A percentile compares a stretch with the other conserved stretches of the same genome.
Evolutionary conservation across 1,140 invertebrate species (phyloP).

Genomic region (Ptiloglossa arizonensis): DNA sequence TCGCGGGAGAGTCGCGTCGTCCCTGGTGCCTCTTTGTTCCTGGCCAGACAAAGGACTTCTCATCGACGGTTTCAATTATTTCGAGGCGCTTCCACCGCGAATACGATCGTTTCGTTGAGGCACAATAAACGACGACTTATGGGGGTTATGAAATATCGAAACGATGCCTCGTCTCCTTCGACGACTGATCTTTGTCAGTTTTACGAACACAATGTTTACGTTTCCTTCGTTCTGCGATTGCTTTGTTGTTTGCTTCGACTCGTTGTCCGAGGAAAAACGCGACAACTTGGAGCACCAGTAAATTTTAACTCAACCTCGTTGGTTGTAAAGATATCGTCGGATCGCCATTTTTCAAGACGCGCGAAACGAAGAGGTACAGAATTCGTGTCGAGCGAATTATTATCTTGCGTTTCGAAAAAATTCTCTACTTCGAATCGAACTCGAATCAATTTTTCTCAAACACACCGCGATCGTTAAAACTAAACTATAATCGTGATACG

Average conservation of each 20-base stretch:
- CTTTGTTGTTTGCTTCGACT: not conserved
- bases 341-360: no score
- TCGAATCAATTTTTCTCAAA: no score
- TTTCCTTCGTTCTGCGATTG: not conserved
- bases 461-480: no score
- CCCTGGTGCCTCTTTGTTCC: slow-evolving; percentile 45
- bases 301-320: not conserved
- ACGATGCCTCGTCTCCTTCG: not conserved
- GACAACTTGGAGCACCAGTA: no score
- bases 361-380: no score
- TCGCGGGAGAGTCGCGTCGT: not conserved
- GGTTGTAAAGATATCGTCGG: no score
- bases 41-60: slow-evolving; percentile 35
- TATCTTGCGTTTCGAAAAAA: no score
- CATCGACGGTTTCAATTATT: slow-evolving; percentile 50
- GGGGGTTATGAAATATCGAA: slow-evolving; percentile 2
- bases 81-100: slow-evolving; percentile 1
- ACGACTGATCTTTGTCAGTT: not conserved
- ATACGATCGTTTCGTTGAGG: not conserved
- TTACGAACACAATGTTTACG: not conserved
- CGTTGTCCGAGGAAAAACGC: not conserved
- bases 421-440: no score
- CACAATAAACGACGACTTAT: not conserved
- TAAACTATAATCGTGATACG: no score
- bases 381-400: no score